Conservation (phyloP, 2,888 invertebrate species). For the Heterodera filipjevi region DNA sequence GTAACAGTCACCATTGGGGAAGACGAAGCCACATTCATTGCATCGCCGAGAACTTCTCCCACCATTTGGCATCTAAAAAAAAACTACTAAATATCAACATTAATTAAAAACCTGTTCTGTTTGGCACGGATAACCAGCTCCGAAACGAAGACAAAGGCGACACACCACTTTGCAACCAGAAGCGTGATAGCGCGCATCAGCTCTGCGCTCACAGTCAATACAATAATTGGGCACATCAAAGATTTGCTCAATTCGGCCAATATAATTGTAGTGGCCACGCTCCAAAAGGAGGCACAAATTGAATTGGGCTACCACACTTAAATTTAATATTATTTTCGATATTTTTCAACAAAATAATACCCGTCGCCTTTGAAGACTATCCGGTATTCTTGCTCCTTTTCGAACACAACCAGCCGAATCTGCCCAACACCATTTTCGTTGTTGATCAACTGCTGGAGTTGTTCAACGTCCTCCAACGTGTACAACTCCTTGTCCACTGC, state of each 20-base stretch:
- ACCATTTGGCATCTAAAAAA: too few relatives aligned
- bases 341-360: too few relatives aligned
- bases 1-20: slow-evolving; percentile 11
- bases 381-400: slow-evolving; percentile 3
- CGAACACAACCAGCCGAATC: slow-evolving; percentile 16
- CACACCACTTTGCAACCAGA: slow-evolving; percentile 12
- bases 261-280: background rate
- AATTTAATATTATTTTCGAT: too few relatives aligned
- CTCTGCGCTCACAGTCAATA: slow-evolving; percentile 5
- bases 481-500: background rate
- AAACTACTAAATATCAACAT: too few relatives aligned
- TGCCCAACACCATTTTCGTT: background rate
- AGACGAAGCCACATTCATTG: background rate
- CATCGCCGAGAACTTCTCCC: background rate
- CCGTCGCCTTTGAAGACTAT: slow-evolving; percentile 4
- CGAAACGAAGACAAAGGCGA: slow-evolving; percentile 10
- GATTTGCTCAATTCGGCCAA: slow-evolving; percentile 10
- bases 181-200: slow-evolving; percentile 9
- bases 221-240: background rate
- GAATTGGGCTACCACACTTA: background rate
- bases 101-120: too few relatives aligned
- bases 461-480: background rate
- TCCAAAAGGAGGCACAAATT: slow-evolving; percentile 7
- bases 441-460: background rate
- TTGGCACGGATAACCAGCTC: background rate